Percentiles rank a stretch among this genome's conserved stretches.
phyloP scores from a whole-genome alignment of 2,888 invertebrate genomes.

The Zele albiditarsus region DNA sequence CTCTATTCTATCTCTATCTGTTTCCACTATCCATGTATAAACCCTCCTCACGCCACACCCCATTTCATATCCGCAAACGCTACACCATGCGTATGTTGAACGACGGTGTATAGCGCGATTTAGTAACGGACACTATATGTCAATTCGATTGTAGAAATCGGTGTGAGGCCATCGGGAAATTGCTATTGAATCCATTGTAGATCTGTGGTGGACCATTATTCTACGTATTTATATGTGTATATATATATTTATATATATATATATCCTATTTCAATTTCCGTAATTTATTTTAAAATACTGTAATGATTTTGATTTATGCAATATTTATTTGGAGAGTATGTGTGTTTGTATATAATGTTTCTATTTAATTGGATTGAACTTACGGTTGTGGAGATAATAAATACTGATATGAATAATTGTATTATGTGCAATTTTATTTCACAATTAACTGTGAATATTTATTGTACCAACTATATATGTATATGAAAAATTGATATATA shows the following conservation, averaged over 20 bases:
- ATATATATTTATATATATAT: conserved; percentile 2
- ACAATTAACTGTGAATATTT: no score
- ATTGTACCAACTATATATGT: no score
- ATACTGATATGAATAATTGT: no score
- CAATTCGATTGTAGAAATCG: conserved; percentile 52
- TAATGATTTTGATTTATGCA: no score
- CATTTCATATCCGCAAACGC: conserved; percentile 34
- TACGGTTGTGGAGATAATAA: no score
- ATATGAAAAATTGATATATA: no score
- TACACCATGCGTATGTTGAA: conserved; percentile 18
- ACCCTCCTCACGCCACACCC: not conserved
- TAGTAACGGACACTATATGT: conserved; percentile 20
- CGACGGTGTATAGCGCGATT: not conserved
- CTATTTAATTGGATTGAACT: no score
- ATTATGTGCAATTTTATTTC: no score
- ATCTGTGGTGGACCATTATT: conserved; percentile 45
- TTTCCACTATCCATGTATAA: not conserved
- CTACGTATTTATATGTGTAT: conserved; percentile 3
- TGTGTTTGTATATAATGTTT: no score
- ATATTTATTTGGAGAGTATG: no score
- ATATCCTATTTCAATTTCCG: conserved; percentile 6
- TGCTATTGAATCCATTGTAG: conserved; percentile 67
- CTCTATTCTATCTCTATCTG: conserved; percentile 10
- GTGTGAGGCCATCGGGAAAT: conserved; percentile 63
- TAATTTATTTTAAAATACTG: not conserved